Evolutionary conservation across 2,888 invertebrate genomes (phyloP), one percentile per base, ranked within the genome.

Genomic region (Teleogryllus oceanicus): DNA sequence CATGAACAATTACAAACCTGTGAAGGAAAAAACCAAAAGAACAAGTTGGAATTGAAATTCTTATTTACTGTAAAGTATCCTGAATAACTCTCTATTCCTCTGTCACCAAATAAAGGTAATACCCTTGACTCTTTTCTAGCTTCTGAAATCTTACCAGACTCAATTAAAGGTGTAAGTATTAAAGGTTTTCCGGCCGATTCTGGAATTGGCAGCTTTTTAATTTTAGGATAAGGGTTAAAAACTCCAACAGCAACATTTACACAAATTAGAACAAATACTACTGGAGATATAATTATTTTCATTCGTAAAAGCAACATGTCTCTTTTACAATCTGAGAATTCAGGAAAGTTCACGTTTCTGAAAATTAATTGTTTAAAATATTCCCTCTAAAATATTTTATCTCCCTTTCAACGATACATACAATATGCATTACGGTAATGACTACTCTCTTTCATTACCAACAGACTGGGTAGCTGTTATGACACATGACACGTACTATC

Each of bases 101-200:
- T 84, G 81, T 85, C 50, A 74, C 49, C 21, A 5, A 50, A 76
- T 1, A 21, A 16, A 2, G 62, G 74, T 13, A n/a, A 24, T 2
- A 81, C 81, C 8, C 75, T 50, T 12, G 81, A 78, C 10, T 75
- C 49, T 11, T 37, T 20, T 74, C 74, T 62, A 13, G 80, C 81
- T 51, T 79, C 78, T 24, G 78, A 49, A 79, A 93, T 90, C 84
- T 92, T 90, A 11, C 94, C 94, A 80, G 88, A 89, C 85, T 94
- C 91, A 50, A 96, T 90, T 80, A 91, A 89, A 0, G 93, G 93
- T 0, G 95, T 94, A 50, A 96, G 88, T 84, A 94, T 92, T 11
- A 96, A 87, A 4, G 95, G 94, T 49, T 90, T 84, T 0, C 92
- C 90, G 11, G 87, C 82, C 78, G 83, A 84, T 11, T 82, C 83